Evolutionary conservation across 1,140 invertebrate species (phyloP), one percentile per base, ranked within the genome.

Genomic region (Microvelia longipes): DNA sequence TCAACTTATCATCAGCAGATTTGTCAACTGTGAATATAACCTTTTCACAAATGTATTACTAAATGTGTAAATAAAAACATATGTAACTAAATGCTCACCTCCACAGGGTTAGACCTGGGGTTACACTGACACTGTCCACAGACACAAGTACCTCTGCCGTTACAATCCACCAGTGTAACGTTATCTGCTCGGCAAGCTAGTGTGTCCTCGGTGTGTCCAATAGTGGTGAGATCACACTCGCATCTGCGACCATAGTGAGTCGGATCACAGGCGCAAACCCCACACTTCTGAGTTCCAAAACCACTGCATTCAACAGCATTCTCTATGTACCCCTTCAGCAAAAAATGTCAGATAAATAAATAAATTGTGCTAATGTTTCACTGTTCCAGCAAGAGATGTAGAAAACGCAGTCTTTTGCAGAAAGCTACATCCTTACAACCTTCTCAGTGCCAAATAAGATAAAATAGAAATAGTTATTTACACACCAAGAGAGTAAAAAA

Each of bases 121-220:
- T 87, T 81, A 77, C 92, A 94, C 73, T 89, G 85, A 77, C 92
- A 94, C 71, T 86, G 83, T 27, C 91, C 91, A 78, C 92, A 94
- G 61, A 87, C 83, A 76, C 94, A 96, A 29, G 81, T 85, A 50
- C 92, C 92, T 69, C 89, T 82, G 25, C 87, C 88, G 68, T 85
- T 88, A 78, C 90, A 93, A 70, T 91, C 85, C 2, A 87, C 81
- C 11, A 84, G 78, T 30, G 85, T 85, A 0, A 84, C 85, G 76
- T 90, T 92, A 74, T 88, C 87, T 14, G 85, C 84, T 29, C 90
- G 83, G 78, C 95, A 98, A 72, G 81, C 83, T 70, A 82, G 78
- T 69, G 82, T 82, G 69, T 83, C 78, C 62, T 81, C 79, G 28
- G 82, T 78, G 35, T 82, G 77, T 71, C 71, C 76, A 5, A 72